Base-by-base conservation (phyloP, 2,797 vertebrate species). In the Phalanger gymnotis region DNA sequence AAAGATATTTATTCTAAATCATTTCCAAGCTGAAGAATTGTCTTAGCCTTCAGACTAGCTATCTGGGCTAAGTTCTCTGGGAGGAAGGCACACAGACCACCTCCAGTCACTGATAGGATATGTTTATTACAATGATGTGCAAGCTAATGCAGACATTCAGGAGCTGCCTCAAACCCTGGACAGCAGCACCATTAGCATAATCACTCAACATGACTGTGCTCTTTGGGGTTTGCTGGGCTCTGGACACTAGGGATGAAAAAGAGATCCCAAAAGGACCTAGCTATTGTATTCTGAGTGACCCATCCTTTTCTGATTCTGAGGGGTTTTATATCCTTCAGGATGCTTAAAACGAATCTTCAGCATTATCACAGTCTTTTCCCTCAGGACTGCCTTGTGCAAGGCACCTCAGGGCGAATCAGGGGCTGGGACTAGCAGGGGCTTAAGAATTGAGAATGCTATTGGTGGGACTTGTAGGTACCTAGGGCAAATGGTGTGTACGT, bases 1-100 rank as follows among this genome's bases (percentile, higher is more conserved):
- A 53, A 94, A 93, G 54, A 51, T 89, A 54, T 87, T 12, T 90
- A 31, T 73, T 91, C 66, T 94, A 94, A 91, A 97, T 12, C 56
- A n/a, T 91, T 5, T 96, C 96, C 57, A 66, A 89, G n/a, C 96
- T 19, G n/a, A 87, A 51, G 40, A 47, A 27, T 87, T 87, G 40
- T 47, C 73, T 87, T 87, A 87, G 40, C 73, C 73, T 87, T 87
- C 73, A 87, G 73, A 73, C 61, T 34, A 73, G 34, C 34, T 73
- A 5, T 87, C 40, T 87, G 40, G 40, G 73, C 25, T 47, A 47
- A 27, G 10, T 87, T 87, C 40, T 51, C 3, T 87, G 73, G 73
- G 40, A 87, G 40, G 40, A 87, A 87, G 73, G 40, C 22, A 87
- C 66, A 81, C 66, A 81, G 19, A 40, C n/a, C 40, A 40, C 73